Evolutionary conservation across 2,113 vertebrate genomes (phyloP), one percentile per base, ranked within the genome.

Genomic region (Brachyistius frenatus): DNA sequence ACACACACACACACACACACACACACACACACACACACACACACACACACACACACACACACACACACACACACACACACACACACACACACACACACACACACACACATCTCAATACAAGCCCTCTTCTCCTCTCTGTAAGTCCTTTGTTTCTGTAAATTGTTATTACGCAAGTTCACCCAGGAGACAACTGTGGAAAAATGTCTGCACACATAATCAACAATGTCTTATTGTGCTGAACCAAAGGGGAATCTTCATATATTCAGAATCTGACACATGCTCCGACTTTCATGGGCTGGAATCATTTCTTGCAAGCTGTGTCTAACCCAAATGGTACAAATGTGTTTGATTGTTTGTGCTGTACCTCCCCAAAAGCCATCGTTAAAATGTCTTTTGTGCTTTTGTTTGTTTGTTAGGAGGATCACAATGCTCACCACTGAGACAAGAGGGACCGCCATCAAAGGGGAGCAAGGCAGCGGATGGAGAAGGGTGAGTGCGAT

Each of bases 381-480:
- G 54, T 85, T 87, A 76, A 70, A 75, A 63, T 67, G 54, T 74
- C 73, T 87, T 83, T 84, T 47, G 79, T 82, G 68, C 80, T 83
- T 83, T 90, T 92, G 87, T 93, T 90, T 89, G 79, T 91, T 86
- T 91, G 87, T 86, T 78, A 31, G 82, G 80, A 78, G 71, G 57
- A 85, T 86, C 76, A 58, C 66, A 71, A 84, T 84, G 72, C 87
- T 91, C 75, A 76, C 69, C 64, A 60, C 80, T 65, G 73, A 77
- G 85, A 79, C 86, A 57, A 61, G 70, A 86, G 62, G 68, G 68
- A 76, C 86, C 79, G 81, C 76, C 78, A 86, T 89, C 83, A 91
- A 91, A 89, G 80, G 46, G 67, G 14, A 60, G 52, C 64, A 57
- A 47, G 62, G 67, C 67, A 77, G 46, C 60, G 77, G 78, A 86